These are phyloP conservation scores for Stylophora pistillata DNA, from an alignment of 64 coral and sea anemone genomes.

Conservation along the genomic window DNA sequence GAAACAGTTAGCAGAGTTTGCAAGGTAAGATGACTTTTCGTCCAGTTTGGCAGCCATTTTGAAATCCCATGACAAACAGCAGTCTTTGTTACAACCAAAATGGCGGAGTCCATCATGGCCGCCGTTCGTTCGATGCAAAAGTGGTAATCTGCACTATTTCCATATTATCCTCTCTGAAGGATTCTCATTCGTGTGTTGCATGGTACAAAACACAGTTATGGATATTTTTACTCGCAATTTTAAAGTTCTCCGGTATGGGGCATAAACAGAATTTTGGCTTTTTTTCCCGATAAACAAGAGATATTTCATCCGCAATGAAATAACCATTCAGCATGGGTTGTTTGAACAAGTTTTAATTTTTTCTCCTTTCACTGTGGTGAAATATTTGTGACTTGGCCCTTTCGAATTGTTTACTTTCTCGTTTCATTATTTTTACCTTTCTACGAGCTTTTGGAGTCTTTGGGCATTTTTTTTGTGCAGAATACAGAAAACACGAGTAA, in stretches of 20 bases:
- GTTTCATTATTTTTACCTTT: background rate
- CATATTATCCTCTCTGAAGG: background rate
- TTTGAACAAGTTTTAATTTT: slow-evolving; percentile 2
- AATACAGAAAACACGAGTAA: background rate
- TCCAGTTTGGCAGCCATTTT: slow-evolving; percentile 98
- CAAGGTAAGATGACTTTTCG: slow-evolving; percentile 88
- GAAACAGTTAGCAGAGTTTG: slow-evolving; percentile 99
- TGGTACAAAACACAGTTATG: background rate
- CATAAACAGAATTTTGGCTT: slow-evolving; percentile 17
- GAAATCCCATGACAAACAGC: slow-evolving; percentile 99
- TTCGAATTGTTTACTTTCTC: background rate
- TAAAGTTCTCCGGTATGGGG: background rate
- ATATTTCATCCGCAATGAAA: slow-evolving; percentile 28
- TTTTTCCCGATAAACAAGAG: slow-evolving; percentile 12
- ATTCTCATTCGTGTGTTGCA: background rate
- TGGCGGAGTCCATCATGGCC: slow-evolving; percentile 97
- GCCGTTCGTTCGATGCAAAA: slow-evolving; percentile 60
- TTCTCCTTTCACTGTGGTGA: background rate
- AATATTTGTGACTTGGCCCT: background rate
- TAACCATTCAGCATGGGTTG: background rate
- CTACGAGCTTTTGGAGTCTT: background rate
- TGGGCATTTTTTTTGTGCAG: background rate
- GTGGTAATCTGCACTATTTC: slow-evolving; percentile 8
- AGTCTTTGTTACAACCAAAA: slow-evolving; percentile 98
- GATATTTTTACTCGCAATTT: background rate